Conservation (phyloP, 2,797 vertebrate species). For the Ptychadena robeensis region DNA sequence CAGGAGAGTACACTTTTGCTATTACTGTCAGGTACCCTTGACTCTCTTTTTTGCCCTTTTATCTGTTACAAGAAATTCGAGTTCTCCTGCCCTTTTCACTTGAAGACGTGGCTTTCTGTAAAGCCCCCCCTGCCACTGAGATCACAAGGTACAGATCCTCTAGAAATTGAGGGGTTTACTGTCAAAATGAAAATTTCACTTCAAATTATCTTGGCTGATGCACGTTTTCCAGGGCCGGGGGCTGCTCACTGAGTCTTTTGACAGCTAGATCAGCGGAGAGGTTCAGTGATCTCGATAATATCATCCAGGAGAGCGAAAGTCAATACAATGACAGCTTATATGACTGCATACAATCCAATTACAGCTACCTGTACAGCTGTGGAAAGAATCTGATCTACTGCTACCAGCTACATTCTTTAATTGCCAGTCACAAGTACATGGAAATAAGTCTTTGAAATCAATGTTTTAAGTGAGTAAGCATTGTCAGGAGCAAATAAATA, state of each 20-base stretch:
- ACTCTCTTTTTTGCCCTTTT: constrained; percentile 99
- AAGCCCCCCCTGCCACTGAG: constrained; percentile 79
- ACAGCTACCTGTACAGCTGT: constrained; percentile 81
- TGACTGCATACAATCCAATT: constrained; percentile 95
- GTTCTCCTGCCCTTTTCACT: constrained; percentile 99
- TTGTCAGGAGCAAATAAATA: constrained; percentile 10
- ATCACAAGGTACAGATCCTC: constrained; percentile 80
- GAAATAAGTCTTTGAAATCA: constrained; percentile 30
- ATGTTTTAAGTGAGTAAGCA: constrained; percentile 23
- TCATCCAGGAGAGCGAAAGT: constrained; percentile 91
- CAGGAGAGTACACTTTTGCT: constrained; percentile 91
- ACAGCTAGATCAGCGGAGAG: constrained; percentile 88
- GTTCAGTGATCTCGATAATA: constrained; percentile 93
- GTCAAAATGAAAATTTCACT: constrained; percentile 94
- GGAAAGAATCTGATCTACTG: constrained; percentile 68
- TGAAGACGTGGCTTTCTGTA: constrained; percentile 86
- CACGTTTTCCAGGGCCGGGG: constrained; percentile 84
- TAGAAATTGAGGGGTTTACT: constrained; percentile 91
- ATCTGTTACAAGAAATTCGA: constrained; percentile 99
- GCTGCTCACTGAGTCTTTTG: constrained; percentile 89
- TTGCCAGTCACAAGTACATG: constrained; percentile 44
- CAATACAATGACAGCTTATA: constrained; percentile 92
- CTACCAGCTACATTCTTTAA: constrained; percentile 42
- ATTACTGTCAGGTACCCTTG: constrained; percentile 99
- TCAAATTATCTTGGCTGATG: constrained; percentile 90